Evolutionary conservation across 1,140 invertebrate genomes (phyloP), one percentile per base, ranked within the genome.

Genomic region (Zophobas morio): DNA sequence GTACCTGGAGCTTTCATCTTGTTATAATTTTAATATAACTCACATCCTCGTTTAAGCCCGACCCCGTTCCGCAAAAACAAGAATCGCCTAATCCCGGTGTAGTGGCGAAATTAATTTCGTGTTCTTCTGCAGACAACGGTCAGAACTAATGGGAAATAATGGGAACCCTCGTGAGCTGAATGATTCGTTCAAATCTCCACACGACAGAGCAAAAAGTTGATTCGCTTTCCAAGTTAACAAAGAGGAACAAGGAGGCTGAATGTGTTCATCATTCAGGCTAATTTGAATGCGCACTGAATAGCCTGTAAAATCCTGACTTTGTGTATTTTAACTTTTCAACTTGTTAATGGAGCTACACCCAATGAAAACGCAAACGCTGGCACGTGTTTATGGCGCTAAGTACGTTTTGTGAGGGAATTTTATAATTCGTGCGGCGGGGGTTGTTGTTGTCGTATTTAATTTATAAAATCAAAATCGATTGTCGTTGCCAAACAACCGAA

Each of bases 271-370:
- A 66, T 66, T 66, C 8, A 66, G 6, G 2, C 60, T 46, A 40
- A 66, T 66, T 66, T 42, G 60, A 46, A 66, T 66, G 60, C 60
- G 60, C 37, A 66, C 6, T 66, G 60, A 66, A 57, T 57, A 57
- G 32, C 34, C 54, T 33, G 32, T 57, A 57, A 57, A 57, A 66
- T 66, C 60, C 60, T 47, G 39, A 66, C 60, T 37, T 66, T 66
- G 60, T 66, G 60, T 66, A 66, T 66, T 66, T 66, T 66, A 66
- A 66, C 60, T 66, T 66, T 66, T 66, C 60, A 66, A 66, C 6
- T 66, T 63, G 39, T 66, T 66, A 66, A 66, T 66, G 60, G 60
- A 36, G 35, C 60, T 66, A 66, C 60, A 33, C 8, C 60, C 60
- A 66, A 66, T 66, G 60, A 66, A 66, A 66, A 66, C 60, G 60